Base-by-base conservation (phyloP, 1,140 invertebrate genomes). In the Drosophila santomea region DNA sequence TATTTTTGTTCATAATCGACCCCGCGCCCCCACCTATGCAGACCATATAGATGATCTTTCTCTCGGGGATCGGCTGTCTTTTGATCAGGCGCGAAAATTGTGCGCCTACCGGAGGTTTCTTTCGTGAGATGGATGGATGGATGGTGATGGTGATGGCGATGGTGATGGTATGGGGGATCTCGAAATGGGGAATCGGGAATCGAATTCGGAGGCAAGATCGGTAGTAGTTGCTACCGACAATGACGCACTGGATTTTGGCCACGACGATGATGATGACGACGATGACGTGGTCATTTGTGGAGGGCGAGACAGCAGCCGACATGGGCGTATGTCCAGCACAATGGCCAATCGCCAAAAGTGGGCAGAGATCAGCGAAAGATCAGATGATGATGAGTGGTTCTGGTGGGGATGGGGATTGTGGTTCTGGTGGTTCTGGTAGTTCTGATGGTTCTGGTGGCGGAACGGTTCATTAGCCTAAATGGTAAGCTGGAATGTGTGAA, bases 1-100 rank as follows among this genome's bases (percentile, higher is more conserved):
- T 89, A 89, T 89, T 89, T 89, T 89, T 89, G 66, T 89, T 84
- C 81, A 89, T 89, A 89, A 89, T 89, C 85, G 74, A 79, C 59
- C 74, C 75, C 35, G 25, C 71, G 32, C 43, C 63, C 20, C 52
- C 54, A 41, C 36, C 58, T 0, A 5, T 17, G 17, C 17, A 17
- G 17, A 35, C 12, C 2, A 15, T 12, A 20, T 52, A 56, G 74
- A 61, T 71, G 66, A 69, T 80, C 56, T 64, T 44, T 35, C 44
- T n/a, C 14, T 23, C 17, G 35, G 45, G 12, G 25, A 36, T 17
- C 38, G 79, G 71, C 79, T 69, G 60, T 51, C 83, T 88, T 88
- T 88, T 88, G 83, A 88, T 83, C 75, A 79, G 84, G 84, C 84
- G 84, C 84, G 78, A 89, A 89, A 89, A 84, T 80, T 89, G 80